phyloP scores from a whole-genome alignment of 2,888 invertebrate species.

The Microchrysa polita region DNA sequence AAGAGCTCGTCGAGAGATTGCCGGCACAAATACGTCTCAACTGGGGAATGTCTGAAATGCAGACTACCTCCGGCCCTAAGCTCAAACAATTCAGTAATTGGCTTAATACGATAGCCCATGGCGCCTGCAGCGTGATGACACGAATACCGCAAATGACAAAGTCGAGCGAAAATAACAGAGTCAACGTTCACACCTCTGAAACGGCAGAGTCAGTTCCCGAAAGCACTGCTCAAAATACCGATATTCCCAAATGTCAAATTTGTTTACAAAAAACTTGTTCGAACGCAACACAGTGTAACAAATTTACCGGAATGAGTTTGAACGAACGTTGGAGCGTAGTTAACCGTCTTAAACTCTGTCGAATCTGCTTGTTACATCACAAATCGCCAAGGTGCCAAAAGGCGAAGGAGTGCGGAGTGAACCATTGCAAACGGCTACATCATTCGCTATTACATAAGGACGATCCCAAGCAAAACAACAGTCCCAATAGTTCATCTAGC shows the following conservation, averaged over 20 bases:
- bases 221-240: no score
- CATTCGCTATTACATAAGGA: background rate
- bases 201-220: background rate
- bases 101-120: background rate
- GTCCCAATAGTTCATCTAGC: background rate
- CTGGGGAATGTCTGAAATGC: no score
- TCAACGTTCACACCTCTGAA: background rate
- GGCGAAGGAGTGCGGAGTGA: background rate
- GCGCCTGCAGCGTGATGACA: background rate
- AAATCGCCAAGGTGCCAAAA: background rate
- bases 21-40: no score
- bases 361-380: background rate
- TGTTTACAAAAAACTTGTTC: background rate
- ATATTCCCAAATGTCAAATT: no score
- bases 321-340: no score
- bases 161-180: background rate
- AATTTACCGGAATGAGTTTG: no score
- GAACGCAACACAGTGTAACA: background rate
- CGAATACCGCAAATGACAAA: background rate
- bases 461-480: background rate
- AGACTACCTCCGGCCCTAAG: background rate
- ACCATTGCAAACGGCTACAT: background rate
- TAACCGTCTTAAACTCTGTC: background rate
- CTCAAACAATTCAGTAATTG: background rate
- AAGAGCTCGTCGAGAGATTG: no score